Evolutionary conservation across 2,888 invertebrate genomes (phyloP), one percentile per base, ranked within the genome.

Genomic region (Eucriotettix oculatus): DNA sequence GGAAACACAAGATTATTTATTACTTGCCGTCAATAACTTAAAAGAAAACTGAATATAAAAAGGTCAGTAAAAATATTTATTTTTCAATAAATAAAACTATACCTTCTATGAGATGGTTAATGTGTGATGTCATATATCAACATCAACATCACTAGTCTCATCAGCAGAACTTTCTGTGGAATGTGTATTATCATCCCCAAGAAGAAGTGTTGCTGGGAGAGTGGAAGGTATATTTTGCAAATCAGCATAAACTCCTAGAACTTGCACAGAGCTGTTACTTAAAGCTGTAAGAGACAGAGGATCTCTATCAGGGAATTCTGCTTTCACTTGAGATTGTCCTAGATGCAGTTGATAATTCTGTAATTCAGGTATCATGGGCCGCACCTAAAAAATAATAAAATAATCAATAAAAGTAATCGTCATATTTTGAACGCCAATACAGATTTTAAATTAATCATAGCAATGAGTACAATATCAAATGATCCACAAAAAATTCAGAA

Each of bases 361-460:
- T 61, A 84, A 71, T 68, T 83, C 82, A 61, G 84, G 83, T 74
- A 85, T 82, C 64, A 83, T 80, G 11, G 85, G 83, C 65, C 82
- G 75, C 64, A 83, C 81, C 83, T 83, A 78, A 73, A 48, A 2
- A 48, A 48, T 12, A 48, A 5, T n/a, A 9, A 44, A 44, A 48
- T 9, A 48, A 14, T 48, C 9, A 48, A n/a, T 14, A n/a, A 43
- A 44, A 54, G 60, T 58, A 53, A 59, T 16, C 54, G 52, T 48
- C 55, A 57, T 41, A 42, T 12, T 54, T 43, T 56, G 16, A 14
- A 57, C 17, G 9, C 1, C 12, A 48, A 48, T n/a, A 48, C 9
- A 14, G 2, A 14, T 7, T 48, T 12, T 7, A 14, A 48, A 14
- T n/a, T 48, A 48, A 48, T 14, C 12, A n/a, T 48, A 48, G 9